Base-by-base conservation (phyloP, 2,113 vertebrate species). In the Hassar affinis region DNA sequence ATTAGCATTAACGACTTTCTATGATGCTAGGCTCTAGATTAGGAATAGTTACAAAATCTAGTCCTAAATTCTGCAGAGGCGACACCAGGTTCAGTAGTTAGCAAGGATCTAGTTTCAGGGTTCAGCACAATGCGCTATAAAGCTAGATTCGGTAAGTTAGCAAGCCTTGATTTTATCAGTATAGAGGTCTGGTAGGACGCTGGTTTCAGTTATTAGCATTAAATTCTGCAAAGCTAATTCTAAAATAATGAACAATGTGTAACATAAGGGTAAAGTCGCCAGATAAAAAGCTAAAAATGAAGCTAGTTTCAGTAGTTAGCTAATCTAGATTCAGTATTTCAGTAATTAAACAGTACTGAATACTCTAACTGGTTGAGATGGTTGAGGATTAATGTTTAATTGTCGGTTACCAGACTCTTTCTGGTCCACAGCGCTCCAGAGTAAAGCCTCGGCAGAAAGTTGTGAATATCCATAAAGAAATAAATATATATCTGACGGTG, bases 361-460 rank as follows among this genome's bases (percentile, higher is more conserved):
- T 30, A 64, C 15, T 14, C 15, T 33, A 17, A 27, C 11, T 30
- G 11, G 2, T 33, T n/a, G n/a, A n/a, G n/a, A n/a, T n/a, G n/a
- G n/a, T n/a, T n/a, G n/a, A n/a, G n/a, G n/a, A 42, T 17, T 71
- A 56, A 7, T 66, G 54, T 54, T 7, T 9, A 64, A 71, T 59
- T 49, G 18, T 18, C 6, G 49, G 25, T 86, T 76, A 89, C 38
- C 89, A 68, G 77, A 91, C 89, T 88, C 89, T 92, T 90, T 38
- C 57, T 82, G 78, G 68, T 59, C 2, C 45, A 45, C 75, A 86
- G 85, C 66, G 69, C 90, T 25, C 45, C 25, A 81, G 61, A 77
- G 79, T 78, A 90, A 57, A 92, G 33, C 62, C 87, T 90, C 82
- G 88, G 87, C 66, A 90, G 84, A 22, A 89, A 54, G 82, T 83